Percentiles rank a stretch among this genome's conserved stretches.
phyloP scores from a whole-genome alignment of 2,797 vertebrate species.

The Psittacula derbiana region DNA sequence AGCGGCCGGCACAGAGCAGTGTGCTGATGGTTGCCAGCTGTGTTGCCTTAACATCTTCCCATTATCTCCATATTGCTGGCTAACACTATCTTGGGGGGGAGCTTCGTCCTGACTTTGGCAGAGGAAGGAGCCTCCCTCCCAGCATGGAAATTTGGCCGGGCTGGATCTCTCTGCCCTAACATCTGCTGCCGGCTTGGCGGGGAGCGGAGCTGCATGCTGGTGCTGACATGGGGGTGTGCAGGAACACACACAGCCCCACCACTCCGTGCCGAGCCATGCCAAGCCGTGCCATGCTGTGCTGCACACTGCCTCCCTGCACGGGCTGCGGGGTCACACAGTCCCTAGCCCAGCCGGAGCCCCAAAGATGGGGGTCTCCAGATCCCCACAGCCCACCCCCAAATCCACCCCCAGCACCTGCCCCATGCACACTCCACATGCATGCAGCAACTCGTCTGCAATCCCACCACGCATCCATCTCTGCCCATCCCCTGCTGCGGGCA shows the following conservation, averaged over 20 bases:
- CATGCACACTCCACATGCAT: rapidly evolving
- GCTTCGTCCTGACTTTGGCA: slow-evolving; percentile 36
- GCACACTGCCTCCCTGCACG: neutral
- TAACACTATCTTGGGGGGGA: slow-evolving; percentile 13
- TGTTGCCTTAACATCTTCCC: slow-evolving; percentile 63
- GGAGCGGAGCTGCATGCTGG: neutral
- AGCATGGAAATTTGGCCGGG: slow-evolving; percentile 42
- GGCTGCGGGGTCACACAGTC: neutral
- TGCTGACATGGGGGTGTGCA: neutral
- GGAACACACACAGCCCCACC: neutral
- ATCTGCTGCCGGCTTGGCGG: slow-evolving; percentile 11
- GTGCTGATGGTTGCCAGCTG: slow-evolving; percentile 66
- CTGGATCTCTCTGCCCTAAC: slow-evolving; percentile 27
- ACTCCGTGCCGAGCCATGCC: rapidly evolving
- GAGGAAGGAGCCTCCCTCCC: slow-evolving; percentile 42
- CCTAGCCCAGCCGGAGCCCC: neutral
- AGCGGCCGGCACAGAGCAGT: neutral
- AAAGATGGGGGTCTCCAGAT: neutral
- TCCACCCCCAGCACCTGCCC: neutral
- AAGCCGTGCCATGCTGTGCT: neutral
- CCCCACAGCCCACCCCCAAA: rapidly evolving
- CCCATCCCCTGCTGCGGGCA: rapidly evolving
- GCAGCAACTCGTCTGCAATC: rapidly evolving
- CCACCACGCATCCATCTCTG: rapidly evolving
- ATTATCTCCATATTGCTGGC: slow-evolving; percentile 51